Percentiles rank a stretch among this genome's conserved stretches.
phyloP scores from a whole-genome alignment of 2,797 vertebrate species.

The Dendrocincla tyrannina region DNA sequence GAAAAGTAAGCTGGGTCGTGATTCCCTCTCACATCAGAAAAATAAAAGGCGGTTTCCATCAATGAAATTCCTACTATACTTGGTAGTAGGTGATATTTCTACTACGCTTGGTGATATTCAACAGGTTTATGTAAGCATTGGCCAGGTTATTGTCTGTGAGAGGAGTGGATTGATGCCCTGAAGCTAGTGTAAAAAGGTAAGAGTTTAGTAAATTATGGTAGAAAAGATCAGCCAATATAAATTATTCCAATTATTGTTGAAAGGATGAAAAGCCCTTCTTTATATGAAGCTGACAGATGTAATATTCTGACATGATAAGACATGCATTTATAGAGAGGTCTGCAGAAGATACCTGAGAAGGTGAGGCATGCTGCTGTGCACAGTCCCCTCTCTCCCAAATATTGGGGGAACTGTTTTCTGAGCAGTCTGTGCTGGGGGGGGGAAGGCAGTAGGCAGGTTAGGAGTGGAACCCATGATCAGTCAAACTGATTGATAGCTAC shows the following conservation, averaged over 20 bases:
- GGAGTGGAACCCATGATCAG: background rate
- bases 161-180: background rate
- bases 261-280: background rate
- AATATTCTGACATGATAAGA: background rate
- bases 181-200: background rate
- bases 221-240: background rate
- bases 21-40: background rate
- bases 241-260: background rate
- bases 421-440: background rate
- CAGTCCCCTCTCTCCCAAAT: background rate
- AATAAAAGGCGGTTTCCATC: background rate
- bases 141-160: background rate
- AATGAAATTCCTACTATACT: background rate
- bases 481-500: background rate
- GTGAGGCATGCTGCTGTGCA: background rate
- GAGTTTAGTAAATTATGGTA: background rate
- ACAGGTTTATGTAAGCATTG: background rate
- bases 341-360: background rate
- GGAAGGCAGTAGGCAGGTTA: background rate
- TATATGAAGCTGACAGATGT: background rate
- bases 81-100: background rate
- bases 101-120: background rate
- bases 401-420: background rate
- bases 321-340: background rate
- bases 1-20: background rate